Percentiles rank a stretch among this genome's conserved stretches.
phyloP scores from a whole-genome alignment of 2,113 vertebrate species.

The Lipotes vexillifer region DNA sequence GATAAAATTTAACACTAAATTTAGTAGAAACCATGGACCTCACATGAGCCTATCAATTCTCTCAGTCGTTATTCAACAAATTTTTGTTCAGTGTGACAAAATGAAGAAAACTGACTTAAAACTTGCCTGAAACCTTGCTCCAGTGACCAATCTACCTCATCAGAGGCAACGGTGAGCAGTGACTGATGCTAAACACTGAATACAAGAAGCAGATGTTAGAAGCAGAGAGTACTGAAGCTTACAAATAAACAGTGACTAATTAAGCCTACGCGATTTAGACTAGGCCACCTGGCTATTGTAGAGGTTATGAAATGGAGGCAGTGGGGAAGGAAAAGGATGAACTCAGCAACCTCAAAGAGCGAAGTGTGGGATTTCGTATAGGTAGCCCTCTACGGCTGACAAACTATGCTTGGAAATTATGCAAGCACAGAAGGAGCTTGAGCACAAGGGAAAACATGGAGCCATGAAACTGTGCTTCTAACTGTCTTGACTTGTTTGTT shows the following conservation, averaged over 20 bases:
- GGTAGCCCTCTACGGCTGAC: background rate
- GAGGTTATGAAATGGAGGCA: background rate
- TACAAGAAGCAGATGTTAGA: conserved; percentile 43
- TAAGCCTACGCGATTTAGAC: background rate
- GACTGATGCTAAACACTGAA: conserved; percentile 25
- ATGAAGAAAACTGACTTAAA: background rate
- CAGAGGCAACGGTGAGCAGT: background rate
- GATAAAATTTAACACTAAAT: background rate
- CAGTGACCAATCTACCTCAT: background rate
- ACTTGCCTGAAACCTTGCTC: background rate
- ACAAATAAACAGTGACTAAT: conserved; percentile 58
- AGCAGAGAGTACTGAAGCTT: background rate
- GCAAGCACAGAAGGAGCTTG: background rate
- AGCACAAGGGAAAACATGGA: background rate
- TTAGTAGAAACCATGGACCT: background rate
- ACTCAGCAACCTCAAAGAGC: background rate
- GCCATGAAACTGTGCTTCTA: background rate
- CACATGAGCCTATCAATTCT: background rate
- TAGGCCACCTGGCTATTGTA: conserved; percentile 44
- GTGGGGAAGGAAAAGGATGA: background rate
- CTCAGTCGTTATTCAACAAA: background rate
- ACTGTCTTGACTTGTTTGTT: background rate
- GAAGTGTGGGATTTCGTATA: background rate
- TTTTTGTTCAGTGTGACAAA: background rate
- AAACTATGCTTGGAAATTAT: background rate